Evolutionary conservation across 2,113 vertebrate genomes (phyloP), one percentile per base, ranked within the genome.

Genomic region (Pungitius pungitius): DNA sequence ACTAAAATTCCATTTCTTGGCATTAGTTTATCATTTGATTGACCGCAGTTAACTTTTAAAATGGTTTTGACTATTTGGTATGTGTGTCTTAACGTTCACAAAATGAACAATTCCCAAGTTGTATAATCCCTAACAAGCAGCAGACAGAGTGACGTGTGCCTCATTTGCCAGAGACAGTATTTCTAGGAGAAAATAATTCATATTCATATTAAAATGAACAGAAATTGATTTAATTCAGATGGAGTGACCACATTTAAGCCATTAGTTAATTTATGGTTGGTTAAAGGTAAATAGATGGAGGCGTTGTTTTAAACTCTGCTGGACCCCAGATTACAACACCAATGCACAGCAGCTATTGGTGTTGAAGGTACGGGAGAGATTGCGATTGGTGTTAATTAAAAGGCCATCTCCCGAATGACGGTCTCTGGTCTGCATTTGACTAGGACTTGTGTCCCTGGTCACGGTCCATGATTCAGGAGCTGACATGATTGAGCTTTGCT

Each of bases 21-120:
- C 15, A 20, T 74, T 51, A 61, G 10, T 57, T 69, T 72, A 71
- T 72, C 37, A 68, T 67, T 75, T 83, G 40, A 72, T 69, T 72
- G 52, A 65, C 69, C 66, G 33, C 40, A 43, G 42, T 18, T 14
- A 47, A 49, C 39, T 35, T 35, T 35, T 30, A 4, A 30, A 35
- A 35, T 8, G 7, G 5, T 35, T 35, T 30, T 30, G 30, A n/a
- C n/a, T n/a, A n/a, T n/a, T n/a, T 30, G 3, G 7, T 67, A 6
- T 54, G 35, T 54, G 35, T 22, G 45, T 59, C 5, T n/a, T 39
- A 30, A 30, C n/a, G 49, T 54, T 54, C 5, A 26, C 5, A 26
- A 22, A 54, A 14, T 54, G 12, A 54, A 54, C 22, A 14, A 26
- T 54, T 26, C 3, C 6, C 22, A 6, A 26, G 22, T 24, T 24